phyloP scores from a whole-genome alignment of 2,113 vertebrate species.

The Sprattus sprattus region DNA sequence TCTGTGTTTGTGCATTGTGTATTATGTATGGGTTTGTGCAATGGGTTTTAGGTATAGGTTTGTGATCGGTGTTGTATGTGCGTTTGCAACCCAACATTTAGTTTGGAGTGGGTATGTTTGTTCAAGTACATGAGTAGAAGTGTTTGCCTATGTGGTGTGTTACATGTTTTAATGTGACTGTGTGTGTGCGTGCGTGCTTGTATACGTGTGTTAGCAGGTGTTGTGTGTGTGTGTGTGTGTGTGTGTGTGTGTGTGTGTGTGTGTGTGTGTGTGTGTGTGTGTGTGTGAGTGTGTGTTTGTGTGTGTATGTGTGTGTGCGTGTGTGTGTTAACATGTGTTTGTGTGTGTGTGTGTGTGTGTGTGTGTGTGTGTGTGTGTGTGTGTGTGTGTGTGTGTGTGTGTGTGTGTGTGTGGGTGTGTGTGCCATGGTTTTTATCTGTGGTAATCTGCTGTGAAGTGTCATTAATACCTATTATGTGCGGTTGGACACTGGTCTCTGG shows the following conservation, averaged over 20 bases:
- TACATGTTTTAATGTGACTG: too few species aligned
- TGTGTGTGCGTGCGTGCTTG: too few species aligned
- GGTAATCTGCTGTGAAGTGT: not conserved
- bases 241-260: not conserved
- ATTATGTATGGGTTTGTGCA: not conserved
- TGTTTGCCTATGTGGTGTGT: too few species aligned
- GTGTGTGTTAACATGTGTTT: not conserved
- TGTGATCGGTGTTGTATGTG: not conserved
- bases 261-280: not conserved
- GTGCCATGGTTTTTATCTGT: conserved; percentile 8
- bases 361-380: not conserved
- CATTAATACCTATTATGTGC: conserved; percentile 12
- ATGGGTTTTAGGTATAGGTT: too few species aligned
- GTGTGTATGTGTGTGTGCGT: conserved; percentile 12
- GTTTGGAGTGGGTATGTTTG: too few species aligned
- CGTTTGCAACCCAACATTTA: not conserved
- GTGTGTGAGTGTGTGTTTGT: not conserved
- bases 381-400: conserved; percentile 15
- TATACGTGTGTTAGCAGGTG: too few species aligned
- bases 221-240: not conserved
- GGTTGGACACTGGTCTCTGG: not conserved
- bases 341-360: not conserved
- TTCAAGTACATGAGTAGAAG: too few species aligned
- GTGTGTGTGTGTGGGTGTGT: conserved; percentile 22
- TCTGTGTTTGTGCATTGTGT: not conserved